phyloP scores from a whole-genome alignment of 1,140 invertebrate species.

The Portunus trituberculatus region DNA sequence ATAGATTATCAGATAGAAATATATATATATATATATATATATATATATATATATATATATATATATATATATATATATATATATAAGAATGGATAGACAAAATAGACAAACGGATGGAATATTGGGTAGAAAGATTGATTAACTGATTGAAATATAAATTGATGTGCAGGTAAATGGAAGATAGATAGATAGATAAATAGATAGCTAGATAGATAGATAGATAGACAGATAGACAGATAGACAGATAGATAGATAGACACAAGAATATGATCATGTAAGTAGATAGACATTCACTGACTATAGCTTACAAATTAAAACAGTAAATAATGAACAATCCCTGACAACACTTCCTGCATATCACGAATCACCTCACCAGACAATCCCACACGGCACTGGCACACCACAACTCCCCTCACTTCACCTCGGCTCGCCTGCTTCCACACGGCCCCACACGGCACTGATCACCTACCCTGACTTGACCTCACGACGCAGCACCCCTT shows the following conservation, averaged over 20 bases:
- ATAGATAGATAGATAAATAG: too few relatives aligned
- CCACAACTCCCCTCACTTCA: too few relatives aligned
- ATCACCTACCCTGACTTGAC: not conserved
- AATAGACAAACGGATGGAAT: not conserved
- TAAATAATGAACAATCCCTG: not conserved
- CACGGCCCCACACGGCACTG: not conserved
- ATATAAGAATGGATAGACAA: conserved; percentile 34
- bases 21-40: conserved; percentile 48
- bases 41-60: conserved; percentile 57
- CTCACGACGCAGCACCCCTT: not conserved
- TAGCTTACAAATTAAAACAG: not conserved
- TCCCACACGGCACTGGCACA: too few relatives aligned
- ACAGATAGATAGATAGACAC: conserved; percentile 36
- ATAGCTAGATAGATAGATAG: not conserved
- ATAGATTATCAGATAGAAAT: not conserved
- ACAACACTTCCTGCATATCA: too few relatives aligned
- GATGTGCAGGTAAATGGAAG: too few relatives aligned
- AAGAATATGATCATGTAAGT: not conserved
- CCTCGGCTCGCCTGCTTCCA: too few relatives aligned
- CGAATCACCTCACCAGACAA: too few relatives aligned
- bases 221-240: conserved; percentile 49
- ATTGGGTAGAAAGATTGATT: too few relatives aligned
- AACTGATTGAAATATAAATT: too few relatives aligned
- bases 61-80: conserved; percentile 62
- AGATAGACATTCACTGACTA: not conserved